Evolutionary conservation across 2,888 invertebrate species (phyloP), one percentile per base, ranked within the genome.

Genomic region (Phalera bucephala): DNA sequence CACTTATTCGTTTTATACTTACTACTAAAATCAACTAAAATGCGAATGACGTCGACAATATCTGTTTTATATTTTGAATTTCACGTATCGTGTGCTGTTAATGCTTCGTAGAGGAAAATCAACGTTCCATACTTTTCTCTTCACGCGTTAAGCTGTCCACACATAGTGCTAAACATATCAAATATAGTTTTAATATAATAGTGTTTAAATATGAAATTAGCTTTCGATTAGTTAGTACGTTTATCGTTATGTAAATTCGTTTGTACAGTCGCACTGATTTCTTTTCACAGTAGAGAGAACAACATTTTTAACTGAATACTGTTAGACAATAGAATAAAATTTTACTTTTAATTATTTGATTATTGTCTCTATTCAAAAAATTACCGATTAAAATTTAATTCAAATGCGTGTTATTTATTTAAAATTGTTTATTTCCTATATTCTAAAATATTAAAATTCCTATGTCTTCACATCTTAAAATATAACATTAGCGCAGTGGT

Each of bases 21-120:
- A n/a, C n/a, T n/a, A n/a, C 66, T 69, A 72, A 56, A 26, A 13
- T 13, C 59, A 68, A 69, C 60, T 64, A 58, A 62, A 75, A 78
- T 83, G 82, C 82, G 74, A 68, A 75, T 84, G 85, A 86, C 85
- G 66, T 83, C 72, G 86, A 87, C 85, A 85, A 87, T 87, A 85
- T 84, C 64, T 74, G 69, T 75, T 78, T 72, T 64, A 64, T 70
- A 71, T 64, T 60, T 65, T 61, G 34, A 50, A 50, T 36, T 36
- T 45, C 41, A 37, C 36, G 38, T 49, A 42, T 47, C 48, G 41
- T 58, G 43, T 44, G 45, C 50, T 57, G 36, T 44, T 59, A 64
- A 48, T 31, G 60, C 61, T 65, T 60, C 35, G 46, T 72, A 67
- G 48, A 36, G 49, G 30, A 40, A 33, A 48, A 9, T 37, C 31